These are phyloP conservation scores for Serripes groenlandicus DNA, from an alignment of 2,888 invertebrate genomes.

Conservation along the genomic window DNA sequence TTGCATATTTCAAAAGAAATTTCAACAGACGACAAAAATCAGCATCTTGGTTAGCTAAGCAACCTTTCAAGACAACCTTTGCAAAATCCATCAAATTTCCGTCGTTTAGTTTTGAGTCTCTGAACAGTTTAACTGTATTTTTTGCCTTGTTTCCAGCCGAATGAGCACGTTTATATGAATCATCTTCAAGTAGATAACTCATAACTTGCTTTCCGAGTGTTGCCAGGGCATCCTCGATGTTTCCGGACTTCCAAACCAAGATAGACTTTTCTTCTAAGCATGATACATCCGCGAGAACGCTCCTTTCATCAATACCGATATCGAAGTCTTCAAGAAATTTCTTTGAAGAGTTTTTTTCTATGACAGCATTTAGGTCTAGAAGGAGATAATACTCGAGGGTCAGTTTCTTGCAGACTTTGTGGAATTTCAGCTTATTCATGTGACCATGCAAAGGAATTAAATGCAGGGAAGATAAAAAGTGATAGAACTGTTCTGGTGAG, in stretches of 20 bases:
- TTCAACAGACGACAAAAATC: background rate
- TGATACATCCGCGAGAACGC: background rate
- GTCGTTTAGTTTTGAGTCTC: background rate
- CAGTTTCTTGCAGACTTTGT: conserved; percentile 1
- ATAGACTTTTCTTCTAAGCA: background rate
- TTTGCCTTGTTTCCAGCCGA: background rate
- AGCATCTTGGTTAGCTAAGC: background rate
- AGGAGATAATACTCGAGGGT: conserved; percentile 10
- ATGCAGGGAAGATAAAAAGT: conserved; percentile 3
- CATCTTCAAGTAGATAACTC: too few relatives aligned
- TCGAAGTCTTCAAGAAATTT: background rate
- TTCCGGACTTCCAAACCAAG: conserved; percentile 30
- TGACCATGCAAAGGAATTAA: conserved; percentile 5
- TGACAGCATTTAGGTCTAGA: conserved; percentile 3
- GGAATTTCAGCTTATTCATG: background rate
- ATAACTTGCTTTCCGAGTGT: too few relatives aligned
- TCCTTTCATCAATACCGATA: background rate
- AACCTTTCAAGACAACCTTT: background rate
- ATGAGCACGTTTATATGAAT: too few relatives aligned
- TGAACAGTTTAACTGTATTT: background rate
- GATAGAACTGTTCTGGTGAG: background rate
- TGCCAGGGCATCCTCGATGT: too few relatives aligned
- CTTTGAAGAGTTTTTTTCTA: background rate
- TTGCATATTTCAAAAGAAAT: background rate
- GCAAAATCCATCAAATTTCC: background rate